Evolutionary conservation across 2,888 invertebrate species (phyloP).

Genomic region (Limulus polyphemus): DNA sequence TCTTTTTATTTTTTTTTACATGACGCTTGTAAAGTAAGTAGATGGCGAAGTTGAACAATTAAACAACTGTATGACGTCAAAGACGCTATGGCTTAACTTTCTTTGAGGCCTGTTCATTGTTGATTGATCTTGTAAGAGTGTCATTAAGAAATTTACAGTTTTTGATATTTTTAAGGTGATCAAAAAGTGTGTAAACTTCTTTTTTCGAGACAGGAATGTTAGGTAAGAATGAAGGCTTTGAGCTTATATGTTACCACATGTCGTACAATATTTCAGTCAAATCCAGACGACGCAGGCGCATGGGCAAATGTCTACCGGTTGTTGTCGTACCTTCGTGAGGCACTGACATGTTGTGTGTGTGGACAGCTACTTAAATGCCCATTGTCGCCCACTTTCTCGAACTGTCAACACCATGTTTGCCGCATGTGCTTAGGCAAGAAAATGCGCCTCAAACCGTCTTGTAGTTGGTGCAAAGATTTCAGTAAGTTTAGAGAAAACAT

Average conservation of each 20-base stretch:
- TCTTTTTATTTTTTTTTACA: too few species aligned
- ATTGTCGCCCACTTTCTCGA: constrained; percentile 58
- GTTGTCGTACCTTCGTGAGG: constrained; percentile 70
- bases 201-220: too few species aligned
- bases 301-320: constrained; percentile 70
- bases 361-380: constrained; percentile 68
- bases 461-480: constrained; percentile 72
- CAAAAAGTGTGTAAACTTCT: too few species aligned
- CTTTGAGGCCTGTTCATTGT: too few species aligned
- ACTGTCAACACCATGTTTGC: constrained; percentile 82
- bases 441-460: constrained; percentile 70
- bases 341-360: constrained; percentile 79
- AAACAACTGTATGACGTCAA: too few species aligned
- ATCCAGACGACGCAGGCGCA: constrained; percentile 47
- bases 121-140: too few species aligned
- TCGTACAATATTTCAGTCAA: constrained; percentile 61
- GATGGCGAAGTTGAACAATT: too few species aligned
- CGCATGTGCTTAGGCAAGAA: constrained; percentile 67
- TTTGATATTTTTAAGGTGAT: too few species aligned
- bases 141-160: too few species aligned
- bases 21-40: too few species aligned
- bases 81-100: too few species aligned
- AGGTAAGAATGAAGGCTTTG: constrained; percentile 55
- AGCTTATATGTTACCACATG: constrained; percentile 69
- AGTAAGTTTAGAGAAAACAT: constrained; percentile 68